Evolutionary conservation across 2,888 invertebrate genomes (phyloP).

Genomic region (Ochropleura plecta): DNA sequence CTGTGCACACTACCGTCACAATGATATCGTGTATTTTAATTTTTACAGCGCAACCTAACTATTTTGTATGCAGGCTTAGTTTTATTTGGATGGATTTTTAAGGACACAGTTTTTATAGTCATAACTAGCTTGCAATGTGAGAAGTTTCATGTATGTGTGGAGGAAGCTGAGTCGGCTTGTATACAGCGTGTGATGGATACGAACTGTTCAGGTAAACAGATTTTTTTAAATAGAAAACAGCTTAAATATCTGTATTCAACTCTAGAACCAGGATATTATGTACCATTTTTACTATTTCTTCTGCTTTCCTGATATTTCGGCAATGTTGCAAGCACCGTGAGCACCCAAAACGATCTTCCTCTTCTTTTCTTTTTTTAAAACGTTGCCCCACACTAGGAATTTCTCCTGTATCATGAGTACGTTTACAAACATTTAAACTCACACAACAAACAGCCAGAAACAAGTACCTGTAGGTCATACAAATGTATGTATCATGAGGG

Average conservation of each 20-base stretch:
- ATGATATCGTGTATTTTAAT: background rate
- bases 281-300: too few relatives aligned
- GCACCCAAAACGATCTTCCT: too few relatives aligned
- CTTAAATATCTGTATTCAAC: background rate
- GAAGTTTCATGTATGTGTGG: background rate
- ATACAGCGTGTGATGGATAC: constrained; percentile 3
- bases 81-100: constrained; percentile 7
- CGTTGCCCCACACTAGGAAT: too few relatives aligned
- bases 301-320: too few relatives aligned
- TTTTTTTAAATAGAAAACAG: background rate
- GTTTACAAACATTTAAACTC: too few relatives aligned
- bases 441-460: too few relatives aligned
- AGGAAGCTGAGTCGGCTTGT: constrained; percentile 5
- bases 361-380: too few relatives aligned
- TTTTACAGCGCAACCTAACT: background rate
- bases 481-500: too few relatives aligned
- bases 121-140: background rate
- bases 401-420: too few relatives aligned
- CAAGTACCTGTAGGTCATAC: too few relatives aligned
- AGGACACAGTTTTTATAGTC: background rate
- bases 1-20: background rate
- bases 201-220: constrained; percentile 1
- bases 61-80: background rate
- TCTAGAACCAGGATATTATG: background rate
- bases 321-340: too few relatives aligned